Evolutionary conservation across 2,113 vertebrate species (phyloP).

Genomic region (Upupa epops): DNA sequence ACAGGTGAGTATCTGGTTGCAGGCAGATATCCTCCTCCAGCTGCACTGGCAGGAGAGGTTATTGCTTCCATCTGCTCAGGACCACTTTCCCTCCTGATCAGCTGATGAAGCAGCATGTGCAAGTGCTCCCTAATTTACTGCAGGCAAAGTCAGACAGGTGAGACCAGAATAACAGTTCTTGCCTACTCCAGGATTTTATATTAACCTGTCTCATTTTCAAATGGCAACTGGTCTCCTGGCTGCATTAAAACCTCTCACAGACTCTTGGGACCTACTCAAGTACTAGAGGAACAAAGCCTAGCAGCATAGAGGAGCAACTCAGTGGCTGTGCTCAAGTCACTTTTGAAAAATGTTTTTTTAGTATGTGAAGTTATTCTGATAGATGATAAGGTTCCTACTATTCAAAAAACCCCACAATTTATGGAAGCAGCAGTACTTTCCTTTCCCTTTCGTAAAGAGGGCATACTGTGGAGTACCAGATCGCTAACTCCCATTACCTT

Average conservation of each 20-base stretch:
- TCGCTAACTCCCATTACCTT: neutral
- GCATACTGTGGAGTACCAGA: neutral
- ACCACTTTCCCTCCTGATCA: neutral
- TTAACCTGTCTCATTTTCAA: neutral
- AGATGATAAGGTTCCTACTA: neutral
- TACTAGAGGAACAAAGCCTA: neutral
- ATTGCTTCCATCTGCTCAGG: constrained; percentile 43
- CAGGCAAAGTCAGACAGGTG: constrained; percentile 11
- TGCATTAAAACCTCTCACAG: neutral
- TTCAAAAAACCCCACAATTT: neutral
- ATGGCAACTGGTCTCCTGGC: neutral
- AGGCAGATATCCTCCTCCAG: neutral
- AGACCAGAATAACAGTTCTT: neutral
- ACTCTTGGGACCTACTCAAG: neutral
- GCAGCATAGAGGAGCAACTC: neutral
- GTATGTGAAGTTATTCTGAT: neutral
- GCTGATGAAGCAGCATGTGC: neutral
- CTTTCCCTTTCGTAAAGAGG: neutral
- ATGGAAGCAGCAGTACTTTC: neutral
- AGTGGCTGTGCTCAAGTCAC: neutral
- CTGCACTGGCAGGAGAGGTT: constrained; percentile 27
- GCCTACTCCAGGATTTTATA: neutral
- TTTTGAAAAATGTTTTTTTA: neutral
- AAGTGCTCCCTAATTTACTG: constrained; percentile 3
- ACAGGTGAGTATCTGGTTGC: neutral